These are phyloP conservation scores for Equus quagga DNA, from an alignment of 2,113 vertebrate species.

Conservation along the genomic window DNA sequence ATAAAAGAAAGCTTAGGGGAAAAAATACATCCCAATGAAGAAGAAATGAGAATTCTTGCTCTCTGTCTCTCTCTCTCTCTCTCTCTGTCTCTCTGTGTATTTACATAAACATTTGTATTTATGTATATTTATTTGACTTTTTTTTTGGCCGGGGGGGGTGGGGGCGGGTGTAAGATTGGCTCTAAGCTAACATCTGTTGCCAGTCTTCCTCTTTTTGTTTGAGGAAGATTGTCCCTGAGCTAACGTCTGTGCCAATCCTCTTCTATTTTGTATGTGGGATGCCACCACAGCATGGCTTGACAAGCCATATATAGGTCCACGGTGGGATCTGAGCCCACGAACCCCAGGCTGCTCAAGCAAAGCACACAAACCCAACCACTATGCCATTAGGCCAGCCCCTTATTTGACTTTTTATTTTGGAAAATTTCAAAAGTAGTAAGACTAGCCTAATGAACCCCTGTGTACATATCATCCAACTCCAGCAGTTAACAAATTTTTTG, in stretches of 20 bases:
- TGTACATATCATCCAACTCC: neutral
- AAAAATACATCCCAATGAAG: neutral
- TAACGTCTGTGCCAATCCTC: too few relatives aligned
- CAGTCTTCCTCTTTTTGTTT: too few relatives aligned
- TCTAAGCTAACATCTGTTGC: too few relatives aligned
- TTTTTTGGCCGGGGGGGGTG: neutral
- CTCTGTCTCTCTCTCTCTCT: neutral
- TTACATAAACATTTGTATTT: neutral
- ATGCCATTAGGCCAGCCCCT: neutral
- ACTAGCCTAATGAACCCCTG: neutral
- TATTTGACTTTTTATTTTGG: conserved; percentile 8
- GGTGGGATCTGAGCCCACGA: too few relatives aligned
- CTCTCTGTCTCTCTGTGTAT: neutral
- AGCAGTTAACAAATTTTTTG: conserved; percentile 1
- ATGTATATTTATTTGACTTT: neutral
- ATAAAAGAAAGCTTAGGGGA: neutral
- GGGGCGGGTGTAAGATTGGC: too few relatives aligned
- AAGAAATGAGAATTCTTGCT: neutral
- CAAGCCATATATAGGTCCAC: too few relatives aligned
- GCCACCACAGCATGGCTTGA: too few relatives aligned
- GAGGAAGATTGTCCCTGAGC: too few relatives aligned
- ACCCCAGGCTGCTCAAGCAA: too few relatives aligned
- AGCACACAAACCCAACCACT: too few relatives aligned
- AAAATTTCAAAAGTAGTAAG: neutral
- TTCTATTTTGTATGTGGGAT: too few relatives aligned